Conservation (phyloP, 2,113 vertebrate genomes). For the Eulacestoma nigropectus region DNA sequence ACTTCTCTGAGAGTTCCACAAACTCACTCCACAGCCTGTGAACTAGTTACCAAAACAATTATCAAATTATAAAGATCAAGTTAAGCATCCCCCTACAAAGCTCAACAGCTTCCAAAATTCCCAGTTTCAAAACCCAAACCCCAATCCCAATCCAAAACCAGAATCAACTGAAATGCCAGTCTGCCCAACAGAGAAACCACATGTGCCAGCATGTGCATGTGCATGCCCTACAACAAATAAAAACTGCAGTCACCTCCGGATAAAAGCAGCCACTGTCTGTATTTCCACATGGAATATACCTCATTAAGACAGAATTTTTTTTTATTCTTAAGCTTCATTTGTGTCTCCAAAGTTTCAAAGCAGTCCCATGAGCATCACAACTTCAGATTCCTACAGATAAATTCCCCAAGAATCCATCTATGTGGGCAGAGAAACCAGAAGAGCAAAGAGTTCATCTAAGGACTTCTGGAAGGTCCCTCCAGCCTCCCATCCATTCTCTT, state of each 20-base stretch:
- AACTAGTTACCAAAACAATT: background rate
- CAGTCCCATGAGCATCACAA: background rate
- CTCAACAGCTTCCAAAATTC: background rate
- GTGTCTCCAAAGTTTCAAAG: background rate
- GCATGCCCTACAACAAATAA: fast-evolving
- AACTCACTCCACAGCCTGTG: background rate
- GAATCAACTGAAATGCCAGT: fast-evolving
- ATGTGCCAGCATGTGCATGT: background rate
- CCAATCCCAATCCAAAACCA: too few species aligned
- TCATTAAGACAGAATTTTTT: background rate
- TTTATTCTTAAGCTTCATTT: background rate
- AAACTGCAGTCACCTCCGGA: background rate
- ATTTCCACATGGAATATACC: background rate
- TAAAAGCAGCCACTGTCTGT: background rate
- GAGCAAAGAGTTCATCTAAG: background rate
- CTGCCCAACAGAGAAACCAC: background rate
- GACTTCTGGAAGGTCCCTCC: background rate
- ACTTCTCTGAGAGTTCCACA: background rate
- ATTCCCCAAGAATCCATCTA: background rate
- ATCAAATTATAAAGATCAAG: background rate
- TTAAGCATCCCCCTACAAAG: background rate
- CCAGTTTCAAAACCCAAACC: background rate
- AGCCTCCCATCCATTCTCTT: background rate
- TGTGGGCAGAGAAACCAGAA: background rate
- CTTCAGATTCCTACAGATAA: background rate